phyloP scores from a whole-genome alignment of 2,888 invertebrate species.

The Latheticus oryzae region DNA sequence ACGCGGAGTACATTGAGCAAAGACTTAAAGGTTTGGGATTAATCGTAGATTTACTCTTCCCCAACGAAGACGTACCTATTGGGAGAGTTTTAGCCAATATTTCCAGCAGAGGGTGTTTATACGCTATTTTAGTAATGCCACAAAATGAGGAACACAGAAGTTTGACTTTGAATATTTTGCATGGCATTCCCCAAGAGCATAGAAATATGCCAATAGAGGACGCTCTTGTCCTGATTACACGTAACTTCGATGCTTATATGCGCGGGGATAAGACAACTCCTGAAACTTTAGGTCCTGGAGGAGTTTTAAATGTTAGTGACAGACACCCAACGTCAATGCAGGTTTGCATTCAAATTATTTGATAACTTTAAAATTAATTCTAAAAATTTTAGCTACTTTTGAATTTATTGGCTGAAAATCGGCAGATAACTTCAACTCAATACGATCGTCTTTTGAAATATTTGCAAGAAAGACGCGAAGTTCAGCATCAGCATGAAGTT shows the following conservation, averaged over 20 bases:
- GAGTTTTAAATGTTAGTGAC: conserved; percentile 61
- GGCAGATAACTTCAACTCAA: conserved; percentile 80
- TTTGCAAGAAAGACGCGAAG: conserved; percentile 78
- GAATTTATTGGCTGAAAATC: conserved; percentile 85
- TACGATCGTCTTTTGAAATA: conserved; percentile 82
- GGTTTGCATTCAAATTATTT: conserved; percentile 58
- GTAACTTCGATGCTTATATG: conserved; percentile 76
- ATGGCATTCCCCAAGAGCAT: conserved; percentile 94
- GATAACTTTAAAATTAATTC: conserved; percentile 46
- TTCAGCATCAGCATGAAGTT: conserved; percentile 80
- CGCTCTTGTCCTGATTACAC: conserved; percentile 81
- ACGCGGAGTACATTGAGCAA: conserved; percentile 89
- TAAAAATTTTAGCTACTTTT: conserved; percentile 69
- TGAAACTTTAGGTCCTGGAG: conserved; percentile 49
- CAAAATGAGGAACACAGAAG: conserved; percentile 89
- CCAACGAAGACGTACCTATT: conserved; percentile 89
- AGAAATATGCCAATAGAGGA: conserved; percentile 96
- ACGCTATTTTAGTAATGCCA: conserved; percentile 87
- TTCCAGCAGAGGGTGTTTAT: conserved; percentile 87
- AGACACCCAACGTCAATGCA: conserved; percentile 76
- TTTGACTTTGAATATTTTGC: conserved; percentile 89
- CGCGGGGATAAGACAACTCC: conserved; percentile 63
- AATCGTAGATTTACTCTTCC: conserved; percentile 88
- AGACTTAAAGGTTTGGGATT: conserved; percentile 82
- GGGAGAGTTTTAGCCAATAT: conserved; percentile 85